Conservation (phyloP, 1,140 invertebrate species). For the Psilanteris sp. region DNA sequence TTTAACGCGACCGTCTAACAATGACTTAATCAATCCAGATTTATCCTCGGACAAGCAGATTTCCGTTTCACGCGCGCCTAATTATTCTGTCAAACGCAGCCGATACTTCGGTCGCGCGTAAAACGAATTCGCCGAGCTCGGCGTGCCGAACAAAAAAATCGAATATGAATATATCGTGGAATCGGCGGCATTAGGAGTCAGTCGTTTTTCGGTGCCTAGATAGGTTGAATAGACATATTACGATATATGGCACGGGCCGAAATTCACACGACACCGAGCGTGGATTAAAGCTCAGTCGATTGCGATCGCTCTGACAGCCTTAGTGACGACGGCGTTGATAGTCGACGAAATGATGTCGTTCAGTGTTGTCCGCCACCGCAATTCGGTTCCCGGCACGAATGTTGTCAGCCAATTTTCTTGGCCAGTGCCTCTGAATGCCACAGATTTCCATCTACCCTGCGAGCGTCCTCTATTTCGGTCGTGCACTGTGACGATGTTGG, state of each 20-base stretch:
- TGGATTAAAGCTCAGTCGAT: constrained; percentile 58
- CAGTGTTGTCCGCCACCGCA: constrained; percentile 58
- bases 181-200: constrained; percentile 18
- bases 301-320: constrained; percentile 58
- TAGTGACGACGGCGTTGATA: constrained; percentile 48
- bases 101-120: neutral
- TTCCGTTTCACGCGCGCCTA: constrained; percentile 36
- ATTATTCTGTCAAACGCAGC: constrained; percentile 41
- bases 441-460: constrained; percentile 79
- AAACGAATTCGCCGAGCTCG: neutral
- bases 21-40: constrained; percentile 77
- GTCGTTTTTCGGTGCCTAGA: constrained; percentile 41
- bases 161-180: constrained; percentile 21
- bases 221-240: constrained; percentile 44
- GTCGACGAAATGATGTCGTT: constrained; percentile 65
- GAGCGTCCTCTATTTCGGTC: constrained; percentile 69
- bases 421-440: constrained; percentile 80
- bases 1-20: constrained; percentile 75
- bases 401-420: constrained; percentile 81
- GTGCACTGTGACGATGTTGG: constrained; percentile 65
- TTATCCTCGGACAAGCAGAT: constrained; percentile 70
- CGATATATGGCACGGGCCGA: constrained; percentile 38
- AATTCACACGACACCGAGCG: constrained; percentile 55
- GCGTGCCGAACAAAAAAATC: constrained; percentile 10
- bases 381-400: constrained; percentile 75